Base-by-base conservation (phyloP, 2,888 invertebrate species). In the Lutraria lutraria region DNA sequence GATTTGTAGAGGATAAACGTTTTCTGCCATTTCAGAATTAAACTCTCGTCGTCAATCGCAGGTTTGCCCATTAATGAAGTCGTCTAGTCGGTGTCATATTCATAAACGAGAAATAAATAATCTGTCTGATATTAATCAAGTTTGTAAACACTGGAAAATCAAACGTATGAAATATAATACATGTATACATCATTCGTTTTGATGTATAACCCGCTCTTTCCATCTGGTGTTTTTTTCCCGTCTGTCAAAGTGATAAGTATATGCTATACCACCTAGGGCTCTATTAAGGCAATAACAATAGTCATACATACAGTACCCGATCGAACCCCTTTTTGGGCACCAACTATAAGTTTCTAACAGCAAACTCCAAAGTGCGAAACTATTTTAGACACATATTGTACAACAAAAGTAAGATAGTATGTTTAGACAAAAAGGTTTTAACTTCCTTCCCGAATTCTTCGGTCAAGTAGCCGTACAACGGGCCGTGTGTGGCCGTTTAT, bases 71-170 rank as follows among this genome's bases (percentile, higher is more conserved):
- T 21, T 8, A n/a, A 8, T 63, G n/a, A 63, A 63, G 6, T 19
- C n/a, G 63, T 63, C 63, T 63, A 63, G 63, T 21, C 63, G n/a
- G n/a, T 63, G 21, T 63, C 63, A 63, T 63, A 63, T 56, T 19
- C 16, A 19, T 56, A 56, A 1, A 56, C 56, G 19, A 19, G 56
- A 56, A 16, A 56, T 21, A 63, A 63, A n/a, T n/a, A 63, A 63
- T 21, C 10, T 63, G 63, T 63, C n/a, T 63, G 63, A 63, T 63
- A 63, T 63, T n/a, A 63, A 63, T 63, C 63, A 63, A 21, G 63
- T 21, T 1, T 63, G 63, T 63, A 63, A 63, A 63, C n/a, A 63
- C 19, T n/a, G n/a, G 63, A n/a, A 63, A 63, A 43, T 19, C n/a
- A 63, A 19, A 63, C 63, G 21, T n/a, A 12, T 63, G n/a, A 63